Conservation (phyloP, 2,888 invertebrate species). For the Kryphioiulus occultus region DNA sequence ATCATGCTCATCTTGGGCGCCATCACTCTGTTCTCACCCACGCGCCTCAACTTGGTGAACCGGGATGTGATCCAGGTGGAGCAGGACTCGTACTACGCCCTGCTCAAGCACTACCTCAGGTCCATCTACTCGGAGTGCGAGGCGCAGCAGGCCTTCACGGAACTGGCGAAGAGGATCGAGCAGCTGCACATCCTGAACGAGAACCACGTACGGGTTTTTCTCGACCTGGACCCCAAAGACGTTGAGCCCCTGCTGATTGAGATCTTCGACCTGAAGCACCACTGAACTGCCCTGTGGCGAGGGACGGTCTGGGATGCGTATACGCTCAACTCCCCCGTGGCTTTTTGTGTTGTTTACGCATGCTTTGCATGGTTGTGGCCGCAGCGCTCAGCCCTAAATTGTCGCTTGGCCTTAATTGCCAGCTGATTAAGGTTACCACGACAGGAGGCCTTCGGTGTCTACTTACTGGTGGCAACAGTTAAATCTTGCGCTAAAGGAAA, state of each 20-base stretch:
- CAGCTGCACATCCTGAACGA: conserved; percentile 89
- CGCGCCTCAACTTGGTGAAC: conserved; percentile 80
- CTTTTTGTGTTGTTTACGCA: neutral
- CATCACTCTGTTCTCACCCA: conserved; percentile 88
- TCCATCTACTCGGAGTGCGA: conserved; percentile 76
- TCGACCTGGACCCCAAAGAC: conserved; percentile 89
- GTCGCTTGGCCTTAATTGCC: no score
- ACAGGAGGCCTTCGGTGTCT: no score
- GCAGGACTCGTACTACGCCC: conserved; percentile 90
- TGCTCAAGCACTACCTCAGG: conserved; percentile 81
- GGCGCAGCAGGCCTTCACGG: conserved; percentile 84
- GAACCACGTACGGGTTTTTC: conserved; percentile 88
- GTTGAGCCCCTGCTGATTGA: conserved; percentile 93
- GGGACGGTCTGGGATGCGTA: neutral
- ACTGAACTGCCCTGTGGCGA: neutral
- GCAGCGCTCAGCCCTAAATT: neutral
- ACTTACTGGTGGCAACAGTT: no score
- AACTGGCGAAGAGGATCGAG: conserved; percentile 88
- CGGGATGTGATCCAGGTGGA: conserved; percentile 83
- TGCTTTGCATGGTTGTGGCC: neutral
- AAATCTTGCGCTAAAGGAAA: no score
- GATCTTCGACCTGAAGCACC: conserved; percentile 85
- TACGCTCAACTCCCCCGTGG: neutral
- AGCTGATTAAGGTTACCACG: neutral
- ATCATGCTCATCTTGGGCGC: conserved; percentile 91